Percentiles rank a stretch among this genome's conserved stretches.
Conservation (phyloP, 2,113 vertebrate genomes). For the Genyomyrus donnyi region DNA sequence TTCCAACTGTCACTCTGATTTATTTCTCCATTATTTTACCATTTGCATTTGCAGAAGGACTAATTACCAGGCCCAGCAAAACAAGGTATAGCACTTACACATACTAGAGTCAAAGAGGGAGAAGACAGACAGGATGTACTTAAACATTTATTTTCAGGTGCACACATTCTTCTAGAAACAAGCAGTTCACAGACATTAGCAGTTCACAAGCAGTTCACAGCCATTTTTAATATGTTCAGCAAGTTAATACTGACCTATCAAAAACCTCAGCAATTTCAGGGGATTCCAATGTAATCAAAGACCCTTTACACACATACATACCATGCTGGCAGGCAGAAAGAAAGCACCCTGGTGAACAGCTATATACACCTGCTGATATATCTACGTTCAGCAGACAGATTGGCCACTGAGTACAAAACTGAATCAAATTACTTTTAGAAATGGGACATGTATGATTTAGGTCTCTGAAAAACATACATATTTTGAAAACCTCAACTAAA, state of each 20-base stretch:
- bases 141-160: conserved; percentile 14
- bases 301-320: conserved; percentile 12
- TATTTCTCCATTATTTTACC: conserved; percentile 54
- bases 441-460: neutral
- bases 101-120: conserved; percentile 10
- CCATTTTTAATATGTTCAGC: neutral
- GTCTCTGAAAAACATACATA: conserved; percentile 11
- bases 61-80: conserved; percentile 52
- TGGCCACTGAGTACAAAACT: conserved; percentile 25
- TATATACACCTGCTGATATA: conserved; percentile 28
- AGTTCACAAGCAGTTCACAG: neutral
- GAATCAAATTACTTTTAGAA: neutral
- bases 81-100: conserved; percentile 44
- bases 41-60: conserved; percentile 52
- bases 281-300: neutral
- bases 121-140: conserved; percentile 23
- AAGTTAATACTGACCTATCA: neutral
- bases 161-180: conserved; percentile 21
- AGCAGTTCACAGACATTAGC: neutral
- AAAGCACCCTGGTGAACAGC: conserved; percentile 26
- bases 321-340: conserved; percentile 30
- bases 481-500: conserved; percentile 4
- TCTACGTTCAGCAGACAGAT: conserved; percentile 40
- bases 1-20: conserved; percentile 50
- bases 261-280: neutral